Conservation (phyloP, 2,888 invertebrate genomes). For the Lutraria lutraria region DNA sequence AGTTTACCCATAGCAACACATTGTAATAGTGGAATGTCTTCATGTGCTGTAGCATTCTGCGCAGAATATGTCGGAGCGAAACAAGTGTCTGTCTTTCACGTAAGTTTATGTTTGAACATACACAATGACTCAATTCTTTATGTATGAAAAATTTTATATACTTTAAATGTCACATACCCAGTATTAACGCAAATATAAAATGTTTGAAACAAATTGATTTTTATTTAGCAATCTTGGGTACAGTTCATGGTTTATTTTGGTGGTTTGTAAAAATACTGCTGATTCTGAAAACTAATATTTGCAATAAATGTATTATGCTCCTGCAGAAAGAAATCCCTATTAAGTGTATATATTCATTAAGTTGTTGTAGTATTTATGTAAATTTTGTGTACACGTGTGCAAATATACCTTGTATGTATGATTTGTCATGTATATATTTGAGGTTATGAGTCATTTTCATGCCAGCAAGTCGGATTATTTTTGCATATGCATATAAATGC, state of each 20-base stretch:
- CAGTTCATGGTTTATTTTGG: not conserved
- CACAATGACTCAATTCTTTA: not conserved
- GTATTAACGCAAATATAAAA: not conserved
- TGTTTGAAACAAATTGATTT: not conserved
- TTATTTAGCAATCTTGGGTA: not conserved
- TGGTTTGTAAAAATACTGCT: too few relatives aligned
- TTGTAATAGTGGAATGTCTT: constrained; percentile 80
- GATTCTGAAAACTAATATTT: too few relatives aligned
- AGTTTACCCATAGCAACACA: constrained; percentile 67
- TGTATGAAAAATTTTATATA: not conserved
- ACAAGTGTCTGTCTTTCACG: constrained; percentile 65
- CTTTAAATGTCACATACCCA: not conserved
- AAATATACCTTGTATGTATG: too few relatives aligned
- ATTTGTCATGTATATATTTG: too few relatives aligned
- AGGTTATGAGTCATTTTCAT: too few relatives aligned
- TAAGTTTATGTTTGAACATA: not conserved
- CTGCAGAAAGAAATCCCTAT: too few relatives aligned
- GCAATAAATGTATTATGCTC: too few relatives aligned
- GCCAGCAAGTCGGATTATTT: too few relatives aligned
- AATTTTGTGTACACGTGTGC: too few relatives aligned
- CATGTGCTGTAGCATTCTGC: constrained; percentile 77
- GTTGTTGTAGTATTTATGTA: too few relatives aligned
- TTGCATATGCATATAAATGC: too few relatives aligned
- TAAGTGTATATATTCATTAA: too few relatives aligned
- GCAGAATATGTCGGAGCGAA: constrained; percentile 70